Evolutionary conservation across 2,113 vertebrate species (phyloP), one percentile per base, ranked within the genome.

Genomic region (Sciurus niger): DNA sequence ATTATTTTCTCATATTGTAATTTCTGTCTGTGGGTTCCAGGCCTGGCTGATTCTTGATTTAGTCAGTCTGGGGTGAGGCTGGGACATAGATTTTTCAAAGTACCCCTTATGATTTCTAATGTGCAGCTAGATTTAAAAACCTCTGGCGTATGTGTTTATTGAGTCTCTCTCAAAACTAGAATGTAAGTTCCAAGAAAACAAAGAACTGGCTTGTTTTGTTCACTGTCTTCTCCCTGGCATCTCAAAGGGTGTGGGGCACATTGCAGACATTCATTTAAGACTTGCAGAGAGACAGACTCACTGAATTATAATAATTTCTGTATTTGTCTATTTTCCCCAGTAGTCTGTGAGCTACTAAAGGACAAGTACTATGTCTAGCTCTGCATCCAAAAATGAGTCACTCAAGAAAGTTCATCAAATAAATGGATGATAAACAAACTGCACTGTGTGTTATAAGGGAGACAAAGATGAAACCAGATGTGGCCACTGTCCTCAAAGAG

Each of bases 161-260:
- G 25, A 53, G 32, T 89, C 25, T 76, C 80, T 93, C 73, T 40
- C 78, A 89, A 95, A 37, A 67, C 48, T 86, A 46, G 68, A 93
- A 48, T 87, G 48, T 84, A 85, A 94, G 79, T 94, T 96, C 84
- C 72, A 92, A 95, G 86, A 65, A 97, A 97, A 94, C 94, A 96
- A 97, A 93, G 90, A 92, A 82, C n/a, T 32, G 18, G 28, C 7
- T 40, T 46, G 5, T 80, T 94, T 89, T 67, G 74, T 93, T 84
- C 37, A 14, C 67, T 58, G 63, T 25, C 34, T 4, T 72, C 84
- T 85, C 82, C 74, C 24, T 25, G 5, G 72, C 68, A 78, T 67
- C 46, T 70, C 18, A 8, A 82, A 65, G 24, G 48, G 53, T 60
- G 88, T 4, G 11, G 70, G 84, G 83, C 48, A 82, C 43, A 65